These are phyloP conservation scores for Mesorhabditis spiculigera DNA, from an alignment of 2,888 invertebrate species.

Conservation along the genomic window DNA sequence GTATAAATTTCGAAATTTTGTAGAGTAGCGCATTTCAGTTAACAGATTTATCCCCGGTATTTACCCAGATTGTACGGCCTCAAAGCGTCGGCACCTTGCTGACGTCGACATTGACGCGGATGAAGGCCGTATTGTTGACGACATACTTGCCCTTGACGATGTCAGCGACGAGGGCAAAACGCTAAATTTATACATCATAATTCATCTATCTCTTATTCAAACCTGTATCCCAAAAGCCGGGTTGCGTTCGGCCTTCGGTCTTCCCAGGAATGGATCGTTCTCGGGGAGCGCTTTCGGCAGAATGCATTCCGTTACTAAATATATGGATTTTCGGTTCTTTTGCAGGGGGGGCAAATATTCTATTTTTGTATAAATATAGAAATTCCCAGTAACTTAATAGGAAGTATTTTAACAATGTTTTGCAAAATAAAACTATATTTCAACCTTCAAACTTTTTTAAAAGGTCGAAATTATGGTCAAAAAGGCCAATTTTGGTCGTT, in stretches of 20 bases:
- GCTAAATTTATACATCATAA: background rate
- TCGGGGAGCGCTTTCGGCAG: constrained; percentile 12
- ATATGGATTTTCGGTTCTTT: background rate
- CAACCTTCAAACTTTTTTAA: too few relatives aligned
- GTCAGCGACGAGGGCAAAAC: constrained; percentile 2
- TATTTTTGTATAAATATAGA: too few relatives aligned
- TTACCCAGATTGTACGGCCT: background rate
- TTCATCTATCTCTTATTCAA: background rate
- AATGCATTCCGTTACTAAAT: background rate
- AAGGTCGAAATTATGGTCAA: too few relatives aligned
- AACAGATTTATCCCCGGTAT: background rate
- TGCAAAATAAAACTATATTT: too few relatives aligned
- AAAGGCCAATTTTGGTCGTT: too few relatives aligned
- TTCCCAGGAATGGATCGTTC: constrained; percentile 15
- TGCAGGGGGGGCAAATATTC: too few relatives aligned
- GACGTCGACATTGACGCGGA: constrained; percentile 1
- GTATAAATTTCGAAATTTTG: too few relatives aligned
- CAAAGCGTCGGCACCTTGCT: background rate
- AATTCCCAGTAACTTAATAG: too few relatives aligned
- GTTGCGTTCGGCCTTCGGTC: constrained; percentile 13
- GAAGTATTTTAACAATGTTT: too few relatives aligned
- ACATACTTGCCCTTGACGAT: background rate
- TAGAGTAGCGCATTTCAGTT: too few relatives aligned
- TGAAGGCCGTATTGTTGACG: constrained; percentile 6
- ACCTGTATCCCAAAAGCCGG: constrained; percentile 17